phyloP scores from a whole-genome alignment of 2,797 vertebrate species.

The Nannoperca obscura region DNA sequence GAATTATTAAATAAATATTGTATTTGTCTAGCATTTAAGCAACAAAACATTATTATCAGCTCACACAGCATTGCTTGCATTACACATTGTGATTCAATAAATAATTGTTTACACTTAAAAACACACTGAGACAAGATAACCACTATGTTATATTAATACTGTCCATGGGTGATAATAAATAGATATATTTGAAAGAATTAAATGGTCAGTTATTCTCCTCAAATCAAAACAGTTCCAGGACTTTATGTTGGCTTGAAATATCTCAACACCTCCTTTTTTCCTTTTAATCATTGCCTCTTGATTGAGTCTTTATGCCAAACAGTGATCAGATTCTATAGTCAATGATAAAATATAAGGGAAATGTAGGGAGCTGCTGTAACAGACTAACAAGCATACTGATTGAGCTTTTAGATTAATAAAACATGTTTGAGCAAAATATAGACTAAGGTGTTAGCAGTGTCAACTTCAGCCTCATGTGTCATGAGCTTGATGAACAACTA shows the following conservation, averaged over 20 bases:
- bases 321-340: neutral
- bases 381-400: neutral
- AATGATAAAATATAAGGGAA: neutral
- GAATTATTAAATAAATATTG: no score
- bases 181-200: neutral
- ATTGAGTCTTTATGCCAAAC: neutral
- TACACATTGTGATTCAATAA: neutral
- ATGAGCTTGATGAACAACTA: conserved; percentile 14
- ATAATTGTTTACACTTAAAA: neutral
- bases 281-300: neutral
- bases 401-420: conserved; percentile 1
- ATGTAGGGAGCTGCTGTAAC: neutral
- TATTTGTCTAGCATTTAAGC: neutral
- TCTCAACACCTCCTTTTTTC: neutral
- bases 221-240: neutral
- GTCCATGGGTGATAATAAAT: neutral
- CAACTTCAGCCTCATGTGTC: neutral
- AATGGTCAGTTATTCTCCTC: neutral
- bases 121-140: neutral
- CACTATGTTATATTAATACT: neutral
- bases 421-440: neutral
- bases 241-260: neutral
- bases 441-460: neutral
- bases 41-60: conserved; percentile 4
- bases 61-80: neutral